Percentiles rank a stretch among this genome's conserved stretches.
phyloP scores from a whole-genome alignment of 2,113 vertebrate species.

The Phycodurus eques region DNA sequence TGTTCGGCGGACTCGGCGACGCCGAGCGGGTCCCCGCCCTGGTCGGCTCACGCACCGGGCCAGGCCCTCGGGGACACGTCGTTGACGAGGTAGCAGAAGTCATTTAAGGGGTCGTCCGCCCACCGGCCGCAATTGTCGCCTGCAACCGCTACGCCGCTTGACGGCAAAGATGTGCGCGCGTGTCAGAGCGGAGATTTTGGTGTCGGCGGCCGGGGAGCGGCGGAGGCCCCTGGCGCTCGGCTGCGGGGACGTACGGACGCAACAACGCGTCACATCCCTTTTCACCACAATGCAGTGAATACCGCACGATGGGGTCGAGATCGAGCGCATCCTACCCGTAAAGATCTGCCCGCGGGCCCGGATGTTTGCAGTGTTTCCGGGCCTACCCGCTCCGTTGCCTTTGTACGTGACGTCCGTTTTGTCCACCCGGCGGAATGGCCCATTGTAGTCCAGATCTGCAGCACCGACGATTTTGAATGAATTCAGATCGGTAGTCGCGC shows the following conservation, averaged over 20 bases:
- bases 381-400: constrained; percentile 70
- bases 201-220: constrained; percentile 69
- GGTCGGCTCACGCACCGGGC: constrained; percentile 72
- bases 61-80: constrained; percentile 67
- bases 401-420: constrained; percentile 46
- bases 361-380: constrained; percentile 53
- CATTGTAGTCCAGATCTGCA: constrained; percentile 71
- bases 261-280: no score
- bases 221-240: constrained; percentile 72
- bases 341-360: constrained; percentile 81
- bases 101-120: constrained; percentile 69
- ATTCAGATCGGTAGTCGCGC: no score
- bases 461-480: neutral
- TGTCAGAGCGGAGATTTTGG: constrained; percentile 51
- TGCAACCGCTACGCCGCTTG: constrained; percentile 25
- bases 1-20: constrained; percentile 74
- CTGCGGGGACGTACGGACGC: constrained; percentile 49
- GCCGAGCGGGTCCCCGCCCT: constrained; percentile 73
- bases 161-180: no score
- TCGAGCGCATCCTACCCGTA: constrained; percentile 58
- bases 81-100: constrained; percentile 76
- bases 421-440: constrained; percentile 73
- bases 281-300: no score
- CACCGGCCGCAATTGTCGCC: constrained; percentile 75
- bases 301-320: neutral